A percentile compares a stretch with the other conserved stretches of the same genome.
Conservation (phyloP, 2,113 vertebrate species). For the Illadopsis cleaveri region DNA sequence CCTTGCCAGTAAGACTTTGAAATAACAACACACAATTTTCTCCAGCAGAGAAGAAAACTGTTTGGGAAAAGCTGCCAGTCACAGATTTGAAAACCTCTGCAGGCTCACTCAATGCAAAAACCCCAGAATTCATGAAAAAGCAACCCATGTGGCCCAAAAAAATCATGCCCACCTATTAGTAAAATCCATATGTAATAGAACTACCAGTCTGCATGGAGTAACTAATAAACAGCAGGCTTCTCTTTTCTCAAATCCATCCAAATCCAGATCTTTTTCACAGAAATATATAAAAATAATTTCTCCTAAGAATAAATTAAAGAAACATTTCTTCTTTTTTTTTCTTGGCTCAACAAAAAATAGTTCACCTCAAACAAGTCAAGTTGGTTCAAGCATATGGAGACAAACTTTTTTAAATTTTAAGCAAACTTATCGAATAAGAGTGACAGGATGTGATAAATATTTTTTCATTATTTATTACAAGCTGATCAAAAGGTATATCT, state of each 20-base stretch:
- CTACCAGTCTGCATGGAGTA: not conserved
- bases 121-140: not conserved
- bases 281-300: not conserved
- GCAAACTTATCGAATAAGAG: not conserved
- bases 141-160: not conserved
- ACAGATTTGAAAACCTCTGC: constrained; percentile 4
- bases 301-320: not conserved
- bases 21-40: not conserved
- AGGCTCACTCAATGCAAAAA: not conserved
- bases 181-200: not conserved
- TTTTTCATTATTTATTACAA: not conserved
- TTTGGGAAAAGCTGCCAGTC: not conserved
- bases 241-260: not conserved
- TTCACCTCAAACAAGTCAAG: not conserved
- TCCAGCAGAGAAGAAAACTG: constrained; percentile 15
- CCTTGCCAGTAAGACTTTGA: not conserved
- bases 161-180: not conserved
- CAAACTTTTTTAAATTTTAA: not conserved
- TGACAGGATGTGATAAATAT: not conserved
- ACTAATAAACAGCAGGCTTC: not conserved
- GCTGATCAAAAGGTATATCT: not conserved
- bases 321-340: fast-evolving
- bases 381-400: not conserved
- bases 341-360: not conserved
- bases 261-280: not conserved